Evolutionary conservation across 2,113 vertebrate genomes (phyloP).

Genomic region (Sorex araneus): DNA sequence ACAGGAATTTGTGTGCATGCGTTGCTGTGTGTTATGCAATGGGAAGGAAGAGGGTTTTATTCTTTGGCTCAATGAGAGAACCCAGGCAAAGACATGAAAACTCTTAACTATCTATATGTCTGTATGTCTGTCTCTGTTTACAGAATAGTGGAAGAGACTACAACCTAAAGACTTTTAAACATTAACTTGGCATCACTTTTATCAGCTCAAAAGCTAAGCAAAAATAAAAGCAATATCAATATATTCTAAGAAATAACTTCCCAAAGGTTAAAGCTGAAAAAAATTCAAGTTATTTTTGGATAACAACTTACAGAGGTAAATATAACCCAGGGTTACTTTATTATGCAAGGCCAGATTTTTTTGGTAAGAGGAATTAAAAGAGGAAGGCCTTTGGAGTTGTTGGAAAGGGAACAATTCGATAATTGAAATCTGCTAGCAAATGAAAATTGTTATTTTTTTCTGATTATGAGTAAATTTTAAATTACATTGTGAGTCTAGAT

Average conservation of each 20-base stretch:
- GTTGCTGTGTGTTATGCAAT: conserved; percentile 88
- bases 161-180: conserved; percentile 85
- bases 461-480: conserved; percentile 74
- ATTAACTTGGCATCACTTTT: conserved; percentile 85
- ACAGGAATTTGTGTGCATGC: conserved; percentile 78
- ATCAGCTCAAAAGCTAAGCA: conserved; percentile 80
- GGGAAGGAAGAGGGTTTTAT: conserved; percentile 85
- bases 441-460: conserved; percentile 75
- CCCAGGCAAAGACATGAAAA: conserved; percentile 83
- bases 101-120: conserved; percentile 82
- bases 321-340: conserved; percentile 76
- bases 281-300: conserved; percentile 77
- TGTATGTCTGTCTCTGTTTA: conserved; percentile 83
- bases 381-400: conserved; percentile 57
- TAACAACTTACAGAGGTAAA: conserved; percentile 83
- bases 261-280: conserved; percentile 86
- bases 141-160: conserved; percentile 85
- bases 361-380: conserved; percentile 28
- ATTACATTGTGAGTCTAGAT: conserved; percentile 75
- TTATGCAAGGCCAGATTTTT: conserved; percentile 74
- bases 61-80: conserved; percentile 83
- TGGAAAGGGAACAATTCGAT: conserved; percentile 73
- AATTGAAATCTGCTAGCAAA: conserved; percentile 73
- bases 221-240: conserved; percentile 78
- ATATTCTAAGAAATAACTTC: conserved; percentile 84